Conservation (phyloP, 2,113 vertebrate genomes). For the Oreochromis aureus region DNA sequence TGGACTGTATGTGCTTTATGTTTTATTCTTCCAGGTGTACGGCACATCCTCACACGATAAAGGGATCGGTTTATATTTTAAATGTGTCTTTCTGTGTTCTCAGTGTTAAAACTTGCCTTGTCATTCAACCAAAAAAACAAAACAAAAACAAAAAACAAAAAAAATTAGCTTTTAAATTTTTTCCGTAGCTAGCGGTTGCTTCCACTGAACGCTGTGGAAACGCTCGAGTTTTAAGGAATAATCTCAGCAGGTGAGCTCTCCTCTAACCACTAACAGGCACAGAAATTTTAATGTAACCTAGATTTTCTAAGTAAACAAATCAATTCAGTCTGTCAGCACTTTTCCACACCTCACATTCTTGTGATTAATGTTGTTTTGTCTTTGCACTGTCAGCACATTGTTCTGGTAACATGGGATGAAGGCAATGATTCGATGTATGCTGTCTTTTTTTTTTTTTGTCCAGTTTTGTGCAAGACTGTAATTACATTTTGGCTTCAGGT, state of each 20-base stretch:
- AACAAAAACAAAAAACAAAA: background rate
- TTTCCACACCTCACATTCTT: background rate
- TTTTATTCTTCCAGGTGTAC: conserved; percentile 19
- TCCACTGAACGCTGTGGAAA: background rate
- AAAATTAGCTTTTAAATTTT: background rate
- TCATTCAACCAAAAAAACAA: conserved; percentile 11
- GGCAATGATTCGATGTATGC: background rate
- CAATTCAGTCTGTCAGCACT: background rate
- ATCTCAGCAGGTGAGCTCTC: background rate
- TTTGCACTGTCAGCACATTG: background rate
- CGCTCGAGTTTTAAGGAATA: background rate
- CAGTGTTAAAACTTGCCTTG: background rate
- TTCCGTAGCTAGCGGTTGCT: background rate
- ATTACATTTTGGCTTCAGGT: background rate
- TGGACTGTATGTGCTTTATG: conserved; percentile 9
- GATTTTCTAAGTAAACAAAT: background rate
- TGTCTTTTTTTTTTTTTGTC: background rate
- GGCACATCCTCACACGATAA: conserved; percentile 17
- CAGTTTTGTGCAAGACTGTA: background rate
- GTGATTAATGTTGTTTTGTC: background rate
- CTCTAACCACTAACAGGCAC: background rate
- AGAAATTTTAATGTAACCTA: background rate
- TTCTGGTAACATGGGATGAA: background rate
- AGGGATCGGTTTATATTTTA: conserved; percentile 41
- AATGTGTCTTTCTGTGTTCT: background rate